These are phyloP conservation scores for Melanotaenia boesemani DNA, from an alignment of 2,797 vertebrate species.

Conservation along the genomic window DNA sequence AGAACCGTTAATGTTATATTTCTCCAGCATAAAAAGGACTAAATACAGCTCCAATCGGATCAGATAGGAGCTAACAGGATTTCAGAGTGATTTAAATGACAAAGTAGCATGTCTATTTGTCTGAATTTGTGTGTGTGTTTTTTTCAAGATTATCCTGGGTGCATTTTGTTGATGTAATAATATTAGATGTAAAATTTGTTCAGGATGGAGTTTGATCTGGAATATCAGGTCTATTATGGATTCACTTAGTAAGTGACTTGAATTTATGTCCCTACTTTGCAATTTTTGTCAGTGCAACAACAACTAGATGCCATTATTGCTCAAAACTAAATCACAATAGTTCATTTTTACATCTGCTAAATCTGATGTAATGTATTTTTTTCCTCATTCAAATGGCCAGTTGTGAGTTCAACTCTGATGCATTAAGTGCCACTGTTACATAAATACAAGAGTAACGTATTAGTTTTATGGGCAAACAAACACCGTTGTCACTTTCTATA, in stretches of 20 bases:
- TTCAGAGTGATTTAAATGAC: conserved; percentile 38
- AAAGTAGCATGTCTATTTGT: conserved; percentile 1
- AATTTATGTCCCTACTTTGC: not conserved
- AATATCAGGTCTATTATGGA: conserved; percentile 43
- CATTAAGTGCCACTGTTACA: not conserved
- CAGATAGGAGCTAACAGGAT: conserved; percentile 56
- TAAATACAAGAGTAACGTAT: not conserved
- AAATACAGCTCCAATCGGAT: conserved; percentile 34
- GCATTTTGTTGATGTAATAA: not conserved
- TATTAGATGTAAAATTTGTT: not conserved
- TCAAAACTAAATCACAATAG: conserved; percentile 12
- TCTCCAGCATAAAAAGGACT: not conserved
- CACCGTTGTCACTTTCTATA: not conserved
- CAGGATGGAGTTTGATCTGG: not conserved
- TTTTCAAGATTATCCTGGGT: not conserved
- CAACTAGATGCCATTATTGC: not conserved
- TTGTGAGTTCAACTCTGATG: not conserved
- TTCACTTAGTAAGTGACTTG: not conserved
- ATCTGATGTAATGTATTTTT: not conserved
- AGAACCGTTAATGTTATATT: not conserved
- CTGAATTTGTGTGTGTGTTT: not conserved
- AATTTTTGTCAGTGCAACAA: not conserved
- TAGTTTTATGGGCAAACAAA: not conserved
- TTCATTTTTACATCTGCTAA: not conserved
- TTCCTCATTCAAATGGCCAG: not conserved